Evolutionary conservation across 2,888 invertebrate genomes (phyloP).

Genomic region (Campoletis raptor): DNA sequence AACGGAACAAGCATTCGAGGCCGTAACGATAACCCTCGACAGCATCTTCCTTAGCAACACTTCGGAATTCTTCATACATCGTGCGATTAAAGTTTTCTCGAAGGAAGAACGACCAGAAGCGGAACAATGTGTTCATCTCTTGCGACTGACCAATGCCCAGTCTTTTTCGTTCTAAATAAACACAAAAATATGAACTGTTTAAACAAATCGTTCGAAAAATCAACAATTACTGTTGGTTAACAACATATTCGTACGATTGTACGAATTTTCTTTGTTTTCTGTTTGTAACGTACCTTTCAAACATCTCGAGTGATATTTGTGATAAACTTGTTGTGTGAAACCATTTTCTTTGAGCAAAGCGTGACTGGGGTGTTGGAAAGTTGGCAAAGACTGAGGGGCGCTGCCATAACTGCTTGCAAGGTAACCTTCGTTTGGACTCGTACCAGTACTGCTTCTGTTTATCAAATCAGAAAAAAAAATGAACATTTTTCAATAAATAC

Average conservation of each 20-base stretch:
- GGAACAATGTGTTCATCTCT: conserved; percentile 99
- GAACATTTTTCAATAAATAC: background rate
- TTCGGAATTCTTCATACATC: conserved; percentile 98
- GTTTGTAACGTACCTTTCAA: conserved; percentile 89
- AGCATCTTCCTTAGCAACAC: conserved; percentile 97
- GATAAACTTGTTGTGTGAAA: conserved; percentile 99
- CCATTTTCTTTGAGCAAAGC: conserved; percentile 97
- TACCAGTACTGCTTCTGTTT: conserved; percentile 91
- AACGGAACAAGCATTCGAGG: conserved; percentile 96
- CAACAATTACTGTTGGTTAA: conserved; percentile 2
- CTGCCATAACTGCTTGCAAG: conserved; percentile 92
- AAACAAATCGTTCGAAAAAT: background rate
- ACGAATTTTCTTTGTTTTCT: conserved; percentile 17
- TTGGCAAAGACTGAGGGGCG: conserved; percentile 93
- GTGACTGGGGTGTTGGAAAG: conserved; percentile 98
- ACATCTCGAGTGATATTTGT: conserved; percentile 97
- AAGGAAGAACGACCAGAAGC: conserved; percentile 99
- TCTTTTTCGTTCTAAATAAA: conserved; percentile 92
- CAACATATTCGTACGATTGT: background rate
- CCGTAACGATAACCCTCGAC: conserved; percentile 94
- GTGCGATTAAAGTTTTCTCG: conserved; percentile 98
- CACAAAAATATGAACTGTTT: background rate
- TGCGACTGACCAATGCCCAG: conserved; percentile 97
- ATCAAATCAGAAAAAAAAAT: background rate
- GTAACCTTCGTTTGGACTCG: conserved; percentile 89